A percentile compares a stretch with the other conserved stretches of the same genome.
Evolutionary conservation across 2,888 invertebrate genomes (phyloP).

Genomic region (Macroteleia sp.): DNA sequence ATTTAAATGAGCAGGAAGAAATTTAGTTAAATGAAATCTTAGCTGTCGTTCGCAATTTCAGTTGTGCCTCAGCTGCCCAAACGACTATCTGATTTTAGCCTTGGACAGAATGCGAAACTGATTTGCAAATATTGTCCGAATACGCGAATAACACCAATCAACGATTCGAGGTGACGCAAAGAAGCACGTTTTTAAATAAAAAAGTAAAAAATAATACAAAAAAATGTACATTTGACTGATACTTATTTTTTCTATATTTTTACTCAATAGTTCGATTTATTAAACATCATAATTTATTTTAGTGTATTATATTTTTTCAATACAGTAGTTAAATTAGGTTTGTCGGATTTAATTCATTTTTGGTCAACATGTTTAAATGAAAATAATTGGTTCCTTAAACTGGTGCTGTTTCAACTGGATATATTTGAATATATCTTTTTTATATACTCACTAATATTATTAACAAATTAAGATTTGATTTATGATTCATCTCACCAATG

Average conservation of each 20-base stretch:
- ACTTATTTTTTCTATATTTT: conserved; percentile 56
- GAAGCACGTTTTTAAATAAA: conserved; percentile 26
- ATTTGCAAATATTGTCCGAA: conserved; percentile 11
- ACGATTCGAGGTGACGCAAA: conserved; percentile 16
- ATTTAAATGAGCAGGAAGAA: conserved; percentile 34
- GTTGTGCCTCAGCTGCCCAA: conserved; percentile 59
- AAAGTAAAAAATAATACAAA: conserved; percentile 5
- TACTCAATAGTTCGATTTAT: conserved; percentile 54
- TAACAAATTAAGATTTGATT: no score
- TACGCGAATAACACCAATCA: conserved; percentile 54
- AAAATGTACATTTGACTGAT: conserved; percentile 44
- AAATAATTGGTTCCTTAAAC: no score
- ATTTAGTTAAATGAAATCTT: conserved; percentile 10
- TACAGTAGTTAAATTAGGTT: no score
- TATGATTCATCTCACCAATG: no score
- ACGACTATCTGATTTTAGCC: conserved; percentile 47
- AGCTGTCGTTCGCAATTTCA: conserved; percentile 40
- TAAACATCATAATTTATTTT: conserved; percentile 14
- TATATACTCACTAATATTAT: no score
- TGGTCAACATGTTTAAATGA: no score
- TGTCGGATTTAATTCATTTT: no score
- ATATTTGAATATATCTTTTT: no score
- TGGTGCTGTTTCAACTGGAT: no score
- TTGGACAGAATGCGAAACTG: conserved; percentile 58
- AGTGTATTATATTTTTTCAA: conserved; percentile 8